Evolutionary conservation across 2,797 vertebrate species (phyloP).

Genomic region (Rachycentron canadum): DNA sequence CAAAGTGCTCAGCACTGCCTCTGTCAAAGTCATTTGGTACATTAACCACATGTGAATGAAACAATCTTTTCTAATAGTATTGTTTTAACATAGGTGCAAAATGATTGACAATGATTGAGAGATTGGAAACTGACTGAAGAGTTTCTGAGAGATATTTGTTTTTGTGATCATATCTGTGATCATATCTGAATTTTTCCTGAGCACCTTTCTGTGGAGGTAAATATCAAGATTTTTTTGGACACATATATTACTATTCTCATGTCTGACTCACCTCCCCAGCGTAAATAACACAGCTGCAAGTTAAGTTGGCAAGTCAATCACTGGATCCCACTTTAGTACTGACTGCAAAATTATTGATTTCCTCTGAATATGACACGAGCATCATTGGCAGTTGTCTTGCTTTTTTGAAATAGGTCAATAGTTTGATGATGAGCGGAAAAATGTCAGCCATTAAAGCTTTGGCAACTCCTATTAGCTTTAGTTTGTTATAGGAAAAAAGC

Average conservation of each 20-base stretch:
- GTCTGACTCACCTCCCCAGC: constrained; percentile 10
- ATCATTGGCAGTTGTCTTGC: background rate
- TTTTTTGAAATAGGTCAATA: background rate
- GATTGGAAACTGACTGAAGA: background rate
- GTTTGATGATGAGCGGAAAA: background rate
- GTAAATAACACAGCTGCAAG: constrained; percentile 23
- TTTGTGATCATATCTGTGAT: too few species aligned
- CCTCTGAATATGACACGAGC: constrained; percentile 18
- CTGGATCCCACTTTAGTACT: constrained; percentile 11
- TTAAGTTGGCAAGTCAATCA: constrained; percentile 28
- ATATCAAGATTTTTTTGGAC: constrained; percentile 12
- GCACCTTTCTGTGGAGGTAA: background rate
- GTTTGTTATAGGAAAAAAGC: background rate
- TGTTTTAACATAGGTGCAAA: background rate
- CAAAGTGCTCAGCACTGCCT: too few species aligned
- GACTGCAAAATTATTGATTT: constrained; percentile 38
- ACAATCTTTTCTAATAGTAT: background rate
- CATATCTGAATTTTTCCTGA: background rate
- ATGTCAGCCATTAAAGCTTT: constrained; percentile 1
- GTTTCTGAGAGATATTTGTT: background rate
- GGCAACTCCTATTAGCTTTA: background rate
- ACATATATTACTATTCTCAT: background rate
- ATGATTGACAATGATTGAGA: background rate
- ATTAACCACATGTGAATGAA: background rate
- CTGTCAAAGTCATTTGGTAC: background rate